Conservation (phyloP, 2,888 invertebrate species). For the Drosophila monieri region DNA sequence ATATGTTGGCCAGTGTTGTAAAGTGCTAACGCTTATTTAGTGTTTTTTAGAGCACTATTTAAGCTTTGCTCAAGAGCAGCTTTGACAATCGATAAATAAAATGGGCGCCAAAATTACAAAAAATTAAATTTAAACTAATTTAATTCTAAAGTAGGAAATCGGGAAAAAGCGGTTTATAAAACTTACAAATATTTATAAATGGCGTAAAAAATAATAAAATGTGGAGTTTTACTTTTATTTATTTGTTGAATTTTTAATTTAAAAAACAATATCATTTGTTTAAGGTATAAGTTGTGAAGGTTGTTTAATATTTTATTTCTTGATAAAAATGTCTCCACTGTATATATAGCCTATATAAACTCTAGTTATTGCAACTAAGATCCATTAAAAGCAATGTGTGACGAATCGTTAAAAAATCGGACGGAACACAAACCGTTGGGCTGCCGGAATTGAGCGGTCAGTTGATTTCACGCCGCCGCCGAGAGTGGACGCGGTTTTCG, state of each 20-base stretch:
- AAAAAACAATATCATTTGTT: not conserved
- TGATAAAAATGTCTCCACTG: not conserved
- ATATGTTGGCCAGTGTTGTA: constrained; percentile 7
- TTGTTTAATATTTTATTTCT: not conserved
- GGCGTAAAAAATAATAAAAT: not conserved
- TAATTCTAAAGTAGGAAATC: not conserved
- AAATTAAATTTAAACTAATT: not conserved
- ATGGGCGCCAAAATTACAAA: constrained; percentile 9
- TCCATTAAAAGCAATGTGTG: constrained; percentile 7
- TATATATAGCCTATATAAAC: not conserved
- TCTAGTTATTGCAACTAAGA: not conserved
- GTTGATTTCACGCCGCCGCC: constrained; percentile 66
- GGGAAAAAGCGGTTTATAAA: not conserved
- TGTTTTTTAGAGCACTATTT: not conserved
- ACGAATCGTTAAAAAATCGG: constrained; percentile 1
- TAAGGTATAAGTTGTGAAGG: not conserved
- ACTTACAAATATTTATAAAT: not conserved
- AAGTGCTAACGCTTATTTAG: not conserved
- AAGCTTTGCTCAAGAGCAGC: constrained; percentile 1
- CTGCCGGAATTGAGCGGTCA: constrained; percentile 48
- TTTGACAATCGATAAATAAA: constrained; percentile 11
- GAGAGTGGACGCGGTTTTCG: constrained; percentile 63
- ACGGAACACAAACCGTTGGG: constrained; percentile 15
- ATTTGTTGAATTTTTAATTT: not conserved
- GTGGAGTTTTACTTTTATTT: not conserved